Base-by-base conservation (phyloP, 2,797 vertebrate genomes). In the Ataeniobius toweri region DNA sequence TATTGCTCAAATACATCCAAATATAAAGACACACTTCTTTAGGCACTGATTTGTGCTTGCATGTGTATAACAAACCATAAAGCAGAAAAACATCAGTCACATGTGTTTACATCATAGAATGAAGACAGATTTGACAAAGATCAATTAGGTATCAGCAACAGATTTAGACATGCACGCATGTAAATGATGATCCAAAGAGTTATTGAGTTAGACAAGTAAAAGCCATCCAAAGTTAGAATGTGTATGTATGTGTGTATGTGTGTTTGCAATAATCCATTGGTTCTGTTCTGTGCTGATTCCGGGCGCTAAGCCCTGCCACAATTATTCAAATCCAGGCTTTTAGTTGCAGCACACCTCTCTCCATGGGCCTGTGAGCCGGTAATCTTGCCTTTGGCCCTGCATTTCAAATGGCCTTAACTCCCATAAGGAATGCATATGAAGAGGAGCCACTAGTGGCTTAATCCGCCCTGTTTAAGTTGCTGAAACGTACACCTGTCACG, bases 321-420 rank as follows among this genome's bases (percentile, higher is more conserved):
- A 98, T 99, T 98, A 99, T 98, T 99, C 97, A 98, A 99, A 99
- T 98, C 97, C 97, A 93, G 96, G 97, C 97, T 97, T 98, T 98
- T 98, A 99, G 97, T 97, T 97, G 95, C 97, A 97, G 97, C 97
- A 96, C 96, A 97, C 96, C 97, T 97, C 97, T 98, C 97, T 96
- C 97, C 96, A 96, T 95, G 97, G 97, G 97, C 96, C 97, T 96
- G 91, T 97, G 96, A 97, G 95, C 97, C 96, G 95, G 95, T 98
- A 98, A 98, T 98, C 97, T 98, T 96, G 96, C 97, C 97, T 94
- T 97, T 97, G 97, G 97, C 98, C 97, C 97, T 97, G 97, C 97
- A 98, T 98, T 97, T 98, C 97, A 97, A 97, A 99, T 97, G 96
- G 97, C 97, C 97, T 98, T 98, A 98, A 98, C 97, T 99, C 97